Conservation (phyloP, 2,113 vertebrate species). For the Ancistrus triradiatus region DNA sequence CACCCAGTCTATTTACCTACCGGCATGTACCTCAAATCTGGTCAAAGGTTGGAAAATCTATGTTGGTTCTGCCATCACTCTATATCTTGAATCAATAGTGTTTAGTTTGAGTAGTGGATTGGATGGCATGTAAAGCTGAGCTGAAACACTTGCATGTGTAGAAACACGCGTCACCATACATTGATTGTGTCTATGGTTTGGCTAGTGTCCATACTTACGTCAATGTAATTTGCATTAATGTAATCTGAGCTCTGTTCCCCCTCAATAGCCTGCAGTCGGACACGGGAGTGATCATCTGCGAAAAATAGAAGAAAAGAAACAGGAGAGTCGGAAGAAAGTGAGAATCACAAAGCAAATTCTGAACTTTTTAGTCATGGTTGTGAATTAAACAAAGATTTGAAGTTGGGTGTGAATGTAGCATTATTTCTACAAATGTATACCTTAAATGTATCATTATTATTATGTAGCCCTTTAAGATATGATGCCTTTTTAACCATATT, state of each 20-base stretch:
- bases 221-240: slow-evolving; percentile 96
- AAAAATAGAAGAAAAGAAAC: slow-evolving; percentile 4
- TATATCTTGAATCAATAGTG: slow-evolving; percentile 38
- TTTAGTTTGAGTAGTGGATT: slow-evolving; percentile 15
- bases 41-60: slow-evolving; percentile 11
- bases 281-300: slow-evolving; percentile 91
- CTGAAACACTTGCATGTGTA: too few relatives aligned
- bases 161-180: too few relatives aligned
- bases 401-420: too few relatives aligned
- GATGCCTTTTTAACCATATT: not conserved
- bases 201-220: slow-evolving; percentile 71
- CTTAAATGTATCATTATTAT: not conserved
- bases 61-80: slow-evolving; percentile 22
- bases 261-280: slow-evolving; percentile 86
- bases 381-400: too few relatives aligned
- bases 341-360: not conserved
- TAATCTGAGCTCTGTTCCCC: slow-evolving; percentile 90
- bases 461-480: slow-evolving; percentile 1
- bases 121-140: too few relatives aligned
- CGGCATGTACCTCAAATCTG: too few relatives aligned
- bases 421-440: not conserved
- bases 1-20: too few relatives aligned
- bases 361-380: too few relatives aligned
- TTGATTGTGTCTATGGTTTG: too few relatives aligned
- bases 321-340: not conserved